These are phyloP conservation scores for Rhabdophis nuchalis DNA, from an alignment of 2,797 vertebrate species.

Conservation along the genomic window DNA sequence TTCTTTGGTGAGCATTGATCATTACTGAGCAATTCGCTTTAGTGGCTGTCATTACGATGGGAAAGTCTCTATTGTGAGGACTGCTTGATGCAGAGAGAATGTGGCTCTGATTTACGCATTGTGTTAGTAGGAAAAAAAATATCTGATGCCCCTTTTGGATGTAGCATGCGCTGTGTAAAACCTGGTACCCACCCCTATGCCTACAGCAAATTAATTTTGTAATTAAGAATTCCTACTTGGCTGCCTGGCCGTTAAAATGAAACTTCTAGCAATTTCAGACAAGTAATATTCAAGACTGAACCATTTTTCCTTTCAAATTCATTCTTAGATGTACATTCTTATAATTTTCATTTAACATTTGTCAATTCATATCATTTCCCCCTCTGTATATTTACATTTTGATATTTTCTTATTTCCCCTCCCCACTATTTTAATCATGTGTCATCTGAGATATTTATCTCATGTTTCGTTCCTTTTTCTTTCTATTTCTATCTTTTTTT, in stretches of 20 bases:
- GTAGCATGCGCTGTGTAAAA: background rate
- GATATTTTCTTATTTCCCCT: too few relatives aligned
- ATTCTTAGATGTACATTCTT: too few relatives aligned
- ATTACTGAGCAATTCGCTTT: background rate
- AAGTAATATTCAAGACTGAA: background rate
- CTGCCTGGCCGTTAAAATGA: background rate
- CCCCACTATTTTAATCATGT: too few relatives aligned
- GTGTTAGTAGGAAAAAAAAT: too few relatives aligned
- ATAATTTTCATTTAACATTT: too few relatives aligned
- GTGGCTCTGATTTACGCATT: background rate
- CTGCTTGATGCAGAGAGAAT: background rate
- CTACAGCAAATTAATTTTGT: background rate
- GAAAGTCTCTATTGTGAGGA: background rate
- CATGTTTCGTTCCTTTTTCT: too few relatives aligned
- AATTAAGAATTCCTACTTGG: background rate
- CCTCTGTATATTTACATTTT: too few relatives aligned
- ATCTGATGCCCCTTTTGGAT: background rate
- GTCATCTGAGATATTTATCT: too few relatives aligned
- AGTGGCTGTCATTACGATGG: background rate
- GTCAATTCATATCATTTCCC: too few relatives aligned
- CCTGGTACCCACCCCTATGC: too few relatives aligned
- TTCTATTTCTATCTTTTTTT: too few relatives aligned
- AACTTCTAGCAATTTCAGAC: background rate
- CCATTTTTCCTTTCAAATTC: too few relatives aligned
- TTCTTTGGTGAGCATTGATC: conserved; percentile 84